These are phyloP conservation scores for Xyrauchen texanus DNA, from an alignment of 2,113 vertebrate genomes.

Conservation along the genomic window DNA sequence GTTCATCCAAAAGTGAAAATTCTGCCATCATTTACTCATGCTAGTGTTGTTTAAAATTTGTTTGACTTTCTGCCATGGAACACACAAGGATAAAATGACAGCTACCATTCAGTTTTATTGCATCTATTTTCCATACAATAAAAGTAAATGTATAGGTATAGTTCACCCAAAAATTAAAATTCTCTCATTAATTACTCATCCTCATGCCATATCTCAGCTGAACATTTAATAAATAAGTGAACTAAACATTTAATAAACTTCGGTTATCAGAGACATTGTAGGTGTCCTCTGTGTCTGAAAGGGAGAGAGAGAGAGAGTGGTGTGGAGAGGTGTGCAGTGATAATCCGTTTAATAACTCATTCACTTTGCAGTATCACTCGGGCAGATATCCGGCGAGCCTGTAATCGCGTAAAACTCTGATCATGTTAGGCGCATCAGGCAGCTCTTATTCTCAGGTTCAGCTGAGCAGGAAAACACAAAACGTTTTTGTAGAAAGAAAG, in stretches of 20 bases:
- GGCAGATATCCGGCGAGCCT: conserved; percentile 37
- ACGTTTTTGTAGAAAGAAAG: neutral
- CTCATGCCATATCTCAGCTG: too few species aligned
- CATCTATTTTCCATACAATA: too few species aligned
- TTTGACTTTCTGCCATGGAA: neutral
- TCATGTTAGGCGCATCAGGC: conserved; percentile 35
- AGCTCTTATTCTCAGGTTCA: conserved; percentile 6
- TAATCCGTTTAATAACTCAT: conserved; percentile 46
- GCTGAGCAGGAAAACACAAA: conserved; percentile 2
- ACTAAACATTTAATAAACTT: conserved; percentile 28
- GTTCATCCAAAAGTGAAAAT: too few species aligned
- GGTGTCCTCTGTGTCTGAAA: conserved; percentile 44
- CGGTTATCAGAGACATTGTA: conserved; percentile 38
- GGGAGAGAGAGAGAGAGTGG: conserved; percentile 8
- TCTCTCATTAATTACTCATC: too few species aligned
- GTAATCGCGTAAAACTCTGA: conserved; percentile 50
- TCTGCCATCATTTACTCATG: too few species aligned
- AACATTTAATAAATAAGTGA: conserved; percentile 24
- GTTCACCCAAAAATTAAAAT: too few species aligned
- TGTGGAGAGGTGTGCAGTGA: conserved; percentile 16
- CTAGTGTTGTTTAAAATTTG: too few species aligned
- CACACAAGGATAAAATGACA: too few species aligned
- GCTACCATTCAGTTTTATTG: too few species aligned
- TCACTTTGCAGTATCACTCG: conserved; percentile 39
- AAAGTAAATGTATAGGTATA: too few species aligned